Conservation (phyloP, 30 jellyfish, hydroid and myxozoan species). For the Catostylus mosaicus region DNA sequence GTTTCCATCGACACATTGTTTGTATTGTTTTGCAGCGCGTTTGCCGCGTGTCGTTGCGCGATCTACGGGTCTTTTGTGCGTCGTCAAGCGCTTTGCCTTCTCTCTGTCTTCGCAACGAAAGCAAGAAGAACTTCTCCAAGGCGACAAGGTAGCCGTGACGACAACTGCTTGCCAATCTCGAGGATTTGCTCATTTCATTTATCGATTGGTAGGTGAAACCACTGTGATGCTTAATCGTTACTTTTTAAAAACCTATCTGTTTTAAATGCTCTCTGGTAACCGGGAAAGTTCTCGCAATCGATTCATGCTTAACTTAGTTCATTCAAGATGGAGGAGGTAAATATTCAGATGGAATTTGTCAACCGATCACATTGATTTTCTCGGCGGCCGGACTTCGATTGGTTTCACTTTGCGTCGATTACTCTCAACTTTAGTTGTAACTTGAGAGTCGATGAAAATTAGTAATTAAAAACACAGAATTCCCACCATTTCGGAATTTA, state of each 20-base stretch:
- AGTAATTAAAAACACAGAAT: too few relatives aligned
- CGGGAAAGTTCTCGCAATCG: background rate
- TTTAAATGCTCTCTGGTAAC: background rate
- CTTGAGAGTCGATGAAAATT: too few relatives aligned
- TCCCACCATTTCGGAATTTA: too few relatives aligned
- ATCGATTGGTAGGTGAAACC: constrained; percentile 80
- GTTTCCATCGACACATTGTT: too few relatives aligned
- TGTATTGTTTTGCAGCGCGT: constrained; percentile 25
- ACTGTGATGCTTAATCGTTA: constrained; percentile 48
- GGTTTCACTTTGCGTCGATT: background rate
- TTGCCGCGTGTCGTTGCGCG: constrained; percentile 53
- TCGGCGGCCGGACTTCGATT: background rate
- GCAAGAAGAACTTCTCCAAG: constrained; percentile 97
- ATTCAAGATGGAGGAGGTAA: constrained; percentile 61
- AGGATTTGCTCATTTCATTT: constrained; percentile 73
- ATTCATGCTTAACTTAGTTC: background rate
- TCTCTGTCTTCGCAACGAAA: constrained; percentile 80
- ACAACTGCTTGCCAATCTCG: constrained; percentile 96
- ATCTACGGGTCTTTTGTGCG: constrained; percentile 36
- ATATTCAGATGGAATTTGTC: constrained; percentile 2
- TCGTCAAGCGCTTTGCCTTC: constrained; percentile 76
- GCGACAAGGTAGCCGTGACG: constrained; percentile 99
- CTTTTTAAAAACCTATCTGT: constrained; percentile 3
- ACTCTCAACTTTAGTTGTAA: too few relatives aligned
- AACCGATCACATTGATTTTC: background rate